Evolutionary conservation across 2,113 vertebrate genomes (phyloP).

Genomic region (Ophthalmolycus amberensis): DNA sequence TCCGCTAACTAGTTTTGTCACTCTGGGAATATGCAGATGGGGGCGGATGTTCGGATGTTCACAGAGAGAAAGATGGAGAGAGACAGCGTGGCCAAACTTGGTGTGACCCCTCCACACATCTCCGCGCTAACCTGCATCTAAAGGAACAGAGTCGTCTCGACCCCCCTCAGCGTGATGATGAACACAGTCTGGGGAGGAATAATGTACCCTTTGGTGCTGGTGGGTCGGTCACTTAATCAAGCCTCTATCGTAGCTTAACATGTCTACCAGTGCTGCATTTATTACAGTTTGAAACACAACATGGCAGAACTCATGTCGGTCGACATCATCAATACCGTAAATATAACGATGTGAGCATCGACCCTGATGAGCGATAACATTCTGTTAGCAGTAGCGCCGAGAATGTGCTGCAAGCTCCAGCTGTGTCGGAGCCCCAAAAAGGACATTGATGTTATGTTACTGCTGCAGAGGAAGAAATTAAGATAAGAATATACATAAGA

Average conservation of each 20-base stretch:
- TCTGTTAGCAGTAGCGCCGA: background rate
- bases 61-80: conserved; percentile 69
- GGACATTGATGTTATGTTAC: no score
- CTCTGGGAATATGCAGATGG: conserved; percentile 82
- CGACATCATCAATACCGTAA: no score
- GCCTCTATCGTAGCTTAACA: conserved; percentile 17
- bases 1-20: conserved; percentile 87
- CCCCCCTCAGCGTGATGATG: conserved; percentile 30
- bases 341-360: background rate
- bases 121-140: conserved; percentile 44
- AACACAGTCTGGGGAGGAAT: conserved; percentile 18
- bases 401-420: background rate
- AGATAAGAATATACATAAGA: background rate
- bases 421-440: background rate
- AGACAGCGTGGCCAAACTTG: conserved; percentile 68
- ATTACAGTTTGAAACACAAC: conserved; percentile 1
- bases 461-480: background rate
- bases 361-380: background rate
- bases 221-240: conserved; percentile 29
- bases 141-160: conserved; percentile 43
- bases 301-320: background rate
- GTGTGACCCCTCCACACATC: conserved; percentile 56
- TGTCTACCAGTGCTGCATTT: background rate
- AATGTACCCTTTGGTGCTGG: conserved; percentile 18
- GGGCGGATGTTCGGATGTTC: conserved; percentile 63